Evolutionary conservation across 2,113 vertebrate species (phyloP).

Genomic region (Heterocephalus glaber): DNA sequence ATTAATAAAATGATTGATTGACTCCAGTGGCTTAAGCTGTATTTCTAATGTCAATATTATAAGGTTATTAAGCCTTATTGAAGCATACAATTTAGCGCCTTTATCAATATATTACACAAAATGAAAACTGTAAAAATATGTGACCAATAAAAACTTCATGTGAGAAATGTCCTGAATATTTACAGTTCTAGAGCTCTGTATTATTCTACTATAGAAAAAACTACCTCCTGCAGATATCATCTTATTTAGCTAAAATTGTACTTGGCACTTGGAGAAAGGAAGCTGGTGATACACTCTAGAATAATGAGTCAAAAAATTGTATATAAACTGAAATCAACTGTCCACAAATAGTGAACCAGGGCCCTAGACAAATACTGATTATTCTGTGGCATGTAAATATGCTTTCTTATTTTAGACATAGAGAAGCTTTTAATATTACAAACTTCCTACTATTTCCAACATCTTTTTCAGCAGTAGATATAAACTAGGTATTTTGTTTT

Average conservation of each 20-base stretch:
- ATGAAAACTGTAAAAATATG: neutral
- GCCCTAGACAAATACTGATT: neutral
- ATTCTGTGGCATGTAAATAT: constrained; percentile 22
- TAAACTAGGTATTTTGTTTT: constrained; percentile 53
- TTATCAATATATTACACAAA: constrained; percentile 2
- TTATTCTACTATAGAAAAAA: neutral
- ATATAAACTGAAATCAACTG: constrained; percentile 44
- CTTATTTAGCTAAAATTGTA: neutral
- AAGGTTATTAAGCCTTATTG: neutral
- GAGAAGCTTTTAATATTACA: constrained; percentile 71
- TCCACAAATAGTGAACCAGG: constrained; percentile 30
- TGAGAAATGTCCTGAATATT: neutral
- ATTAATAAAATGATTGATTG: constrained; percentile 24
- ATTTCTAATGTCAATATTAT: neutral
- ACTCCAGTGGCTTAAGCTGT: too few species aligned
- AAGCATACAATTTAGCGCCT: neutral
- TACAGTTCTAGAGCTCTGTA: neutral
- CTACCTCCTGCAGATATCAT: neutral
- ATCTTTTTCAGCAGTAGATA: constrained; percentile 45
- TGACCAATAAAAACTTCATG: neutral
- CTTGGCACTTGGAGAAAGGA: neutral
- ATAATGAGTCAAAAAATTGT: constrained; percentile 32
- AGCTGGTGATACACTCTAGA: neutral
- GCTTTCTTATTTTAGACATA: constrained; percentile 58
- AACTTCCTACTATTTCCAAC: constrained; percentile 52